These are phyloP conservation scores for Heliconius nattereri DNA, from an alignment of 1,140 invertebrate genomes.

Conservation along the genomic window DNA sequence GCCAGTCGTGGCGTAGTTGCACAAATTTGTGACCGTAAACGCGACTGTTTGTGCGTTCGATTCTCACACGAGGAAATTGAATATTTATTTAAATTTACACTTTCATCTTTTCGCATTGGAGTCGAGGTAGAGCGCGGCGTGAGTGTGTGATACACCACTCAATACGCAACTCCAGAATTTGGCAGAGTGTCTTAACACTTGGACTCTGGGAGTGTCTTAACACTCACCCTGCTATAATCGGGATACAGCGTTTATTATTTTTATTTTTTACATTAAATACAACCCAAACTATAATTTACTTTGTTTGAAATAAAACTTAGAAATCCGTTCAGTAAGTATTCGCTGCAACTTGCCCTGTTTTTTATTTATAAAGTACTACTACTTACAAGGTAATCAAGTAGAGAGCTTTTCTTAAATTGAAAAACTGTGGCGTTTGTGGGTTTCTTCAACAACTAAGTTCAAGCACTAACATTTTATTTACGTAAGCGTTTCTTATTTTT, in stretches of 20 bases:
- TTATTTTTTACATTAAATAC: background rate
- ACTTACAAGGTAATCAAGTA: conserved; percentile 56
- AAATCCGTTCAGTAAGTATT: background rate
- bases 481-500: conserved; percentile 51
- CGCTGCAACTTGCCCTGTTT: background rate
- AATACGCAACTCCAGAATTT: too few species aligned
- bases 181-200: too few species aligned
- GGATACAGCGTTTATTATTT: background rate
- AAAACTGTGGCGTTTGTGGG: conserved; percentile 61
- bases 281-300: background rate
- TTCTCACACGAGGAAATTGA: too few species aligned
- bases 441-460: conserved; percentile 44
- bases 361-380: conserved; percentile 28
- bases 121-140: too few species aligned
- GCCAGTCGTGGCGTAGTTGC: too few species aligned
- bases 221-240: too few species aligned
- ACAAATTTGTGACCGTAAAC: too few species aligned
- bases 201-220: too few species aligned
- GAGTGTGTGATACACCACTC: too few species aligned
- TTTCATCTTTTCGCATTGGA: too few species aligned
- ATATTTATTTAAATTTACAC: too few species aligned
- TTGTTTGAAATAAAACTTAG: background rate
- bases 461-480: conserved; percentile 61
- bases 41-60: too few species aligned
- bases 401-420: conserved; percentile 68